A percentile compares a stretch with the other conserved stretches of the same genome.
These are phyloP conservation scores for Tamandua tetradactyla DNA, from an alignment of 2,797 vertebrate species.

Conservation along the genomic window DNA sequence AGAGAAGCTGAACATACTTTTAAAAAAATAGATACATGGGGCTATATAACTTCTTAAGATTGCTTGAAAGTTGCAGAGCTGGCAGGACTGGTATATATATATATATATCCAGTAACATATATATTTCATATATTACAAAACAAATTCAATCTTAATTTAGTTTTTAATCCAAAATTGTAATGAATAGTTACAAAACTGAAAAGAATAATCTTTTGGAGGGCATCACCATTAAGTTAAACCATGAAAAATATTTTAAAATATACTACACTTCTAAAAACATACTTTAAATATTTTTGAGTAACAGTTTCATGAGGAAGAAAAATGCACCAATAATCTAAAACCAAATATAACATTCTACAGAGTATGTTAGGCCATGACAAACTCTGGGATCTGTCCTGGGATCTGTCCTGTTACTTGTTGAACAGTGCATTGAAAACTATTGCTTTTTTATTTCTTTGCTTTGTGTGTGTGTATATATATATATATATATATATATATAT, in stretches of 20 bases:
- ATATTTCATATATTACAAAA: slow-evolving; percentile 25
- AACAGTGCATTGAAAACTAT: too few relatives aligned
- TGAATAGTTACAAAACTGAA: neutral
- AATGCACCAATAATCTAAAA: neutral
- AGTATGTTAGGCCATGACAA: too few relatives aligned
- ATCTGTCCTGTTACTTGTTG: too few relatives aligned
- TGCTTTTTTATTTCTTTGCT: too few relatives aligned
- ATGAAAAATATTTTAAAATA: neutral
- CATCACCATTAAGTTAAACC: neutral
- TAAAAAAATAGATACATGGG: neutral
- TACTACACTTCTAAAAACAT: too few relatives aligned
- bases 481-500: too few relatives aligned
- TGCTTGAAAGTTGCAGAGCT: neutral
- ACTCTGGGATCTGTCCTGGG: too few relatives aligned
- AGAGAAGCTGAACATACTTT: neutral
- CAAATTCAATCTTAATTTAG: neutral
- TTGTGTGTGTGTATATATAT: too few relatives aligned
- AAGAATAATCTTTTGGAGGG: neutral
- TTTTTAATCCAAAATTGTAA: slow-evolving; percentile 20
- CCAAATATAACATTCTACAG: neutral
- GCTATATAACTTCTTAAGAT: neutral
- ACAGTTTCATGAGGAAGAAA: neutral
- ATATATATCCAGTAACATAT: neutral
- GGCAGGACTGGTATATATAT: slow-evolving; percentile 1
- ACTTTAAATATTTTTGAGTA: neutral